These are phyloP conservation scores for Okapia johnstoni DNA, from an alignment of 2,113 vertebrate species.

Conservation along the genomic window DNA sequence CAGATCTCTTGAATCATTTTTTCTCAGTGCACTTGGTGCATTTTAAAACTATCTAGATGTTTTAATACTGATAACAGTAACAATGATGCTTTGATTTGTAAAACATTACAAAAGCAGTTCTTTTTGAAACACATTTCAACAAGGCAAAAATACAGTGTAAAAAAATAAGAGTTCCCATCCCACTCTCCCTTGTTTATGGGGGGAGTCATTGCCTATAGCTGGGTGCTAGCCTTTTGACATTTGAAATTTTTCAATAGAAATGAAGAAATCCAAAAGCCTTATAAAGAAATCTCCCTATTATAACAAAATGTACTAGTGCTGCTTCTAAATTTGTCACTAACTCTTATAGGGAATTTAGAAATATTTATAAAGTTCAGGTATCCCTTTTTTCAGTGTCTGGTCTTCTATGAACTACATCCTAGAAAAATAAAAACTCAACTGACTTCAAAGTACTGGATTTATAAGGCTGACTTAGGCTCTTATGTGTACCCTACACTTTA, in stretches of 20 bases:
- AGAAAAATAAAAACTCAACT: slow-evolving; percentile 23
- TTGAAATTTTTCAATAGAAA: slow-evolving; percentile 7
- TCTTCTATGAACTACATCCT: not conserved
- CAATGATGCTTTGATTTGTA: not conserved
- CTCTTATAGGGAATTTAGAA: slow-evolving; percentile 5
- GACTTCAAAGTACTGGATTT: not conserved
- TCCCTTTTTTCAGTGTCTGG: not conserved
- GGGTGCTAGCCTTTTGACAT: not conserved
- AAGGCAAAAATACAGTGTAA: not conserved
- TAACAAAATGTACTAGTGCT: not conserved
- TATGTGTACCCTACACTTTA: not conserved
- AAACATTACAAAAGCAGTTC: slow-evolving; percentile 21
- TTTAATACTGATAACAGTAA: not conserved
- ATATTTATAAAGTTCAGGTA: not conserved
- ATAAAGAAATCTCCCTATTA: slow-evolving; percentile 2
- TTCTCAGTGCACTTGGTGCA: not conserved
- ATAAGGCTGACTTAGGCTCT: not conserved
- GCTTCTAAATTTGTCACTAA: not conserved
- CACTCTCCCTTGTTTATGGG: not conserved
- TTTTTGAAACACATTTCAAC: slow-evolving; percentile 32
- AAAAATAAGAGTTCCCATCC: not conserved
- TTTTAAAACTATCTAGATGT: not conserved
- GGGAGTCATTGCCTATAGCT: not conserved
- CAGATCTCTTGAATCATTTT: not conserved
- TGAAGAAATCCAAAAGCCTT: not conserved